Conservation (phyloP, 2,888 invertebrate genomes). For the Acrobasis consociella region DNA sequence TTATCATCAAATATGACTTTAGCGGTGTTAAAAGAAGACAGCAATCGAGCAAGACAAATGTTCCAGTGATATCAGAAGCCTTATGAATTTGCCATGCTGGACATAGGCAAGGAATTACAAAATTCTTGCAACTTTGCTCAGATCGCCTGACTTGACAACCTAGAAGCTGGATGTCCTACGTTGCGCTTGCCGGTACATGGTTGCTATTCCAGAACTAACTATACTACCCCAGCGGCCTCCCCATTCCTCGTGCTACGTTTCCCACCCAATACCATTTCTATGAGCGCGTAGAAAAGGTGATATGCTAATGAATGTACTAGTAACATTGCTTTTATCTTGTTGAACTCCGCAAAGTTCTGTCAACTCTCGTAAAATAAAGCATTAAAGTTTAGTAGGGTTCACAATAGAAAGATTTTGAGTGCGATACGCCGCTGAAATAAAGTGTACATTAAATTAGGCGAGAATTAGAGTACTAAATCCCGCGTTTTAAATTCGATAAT, state of each 20-base stretch:
- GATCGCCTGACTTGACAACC: not conserved
- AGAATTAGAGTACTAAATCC: slow-evolving; percentile 9
- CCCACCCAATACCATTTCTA: not conserved
- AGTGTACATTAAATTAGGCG: slow-evolving; percentile 11
- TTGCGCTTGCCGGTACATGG: not conserved
- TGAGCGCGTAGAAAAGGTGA: too few relatives aligned
- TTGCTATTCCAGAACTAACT: not conserved
- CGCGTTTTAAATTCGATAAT: slow-evolving; percentile 14
- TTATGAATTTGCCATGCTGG: too few relatives aligned
- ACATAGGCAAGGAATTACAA: too few relatives aligned
- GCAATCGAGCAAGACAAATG: too few relatives aligned
- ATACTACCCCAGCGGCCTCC: not conserved
- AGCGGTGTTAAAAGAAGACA: not conserved
- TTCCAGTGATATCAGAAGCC: too few relatives aligned
- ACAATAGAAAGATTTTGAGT: not conserved
- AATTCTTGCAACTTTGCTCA: too few relatives aligned
- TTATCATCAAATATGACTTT: not conserved
- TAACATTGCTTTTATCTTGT: not conserved
- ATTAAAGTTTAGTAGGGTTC: not conserved
- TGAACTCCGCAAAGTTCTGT: not conserved
- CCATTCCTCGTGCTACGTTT: not conserved
- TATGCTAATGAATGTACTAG: not conserved
- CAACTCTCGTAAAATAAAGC: slow-evolving; percentile 1
- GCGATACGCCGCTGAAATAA: slow-evolving; percentile 5
- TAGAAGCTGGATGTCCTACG: not conserved